Evolutionary conservation across 1,140 invertebrate species (phyloP), one percentile per base, ranked within the genome.

Genomic region (Drosophila azteca): DNA sequence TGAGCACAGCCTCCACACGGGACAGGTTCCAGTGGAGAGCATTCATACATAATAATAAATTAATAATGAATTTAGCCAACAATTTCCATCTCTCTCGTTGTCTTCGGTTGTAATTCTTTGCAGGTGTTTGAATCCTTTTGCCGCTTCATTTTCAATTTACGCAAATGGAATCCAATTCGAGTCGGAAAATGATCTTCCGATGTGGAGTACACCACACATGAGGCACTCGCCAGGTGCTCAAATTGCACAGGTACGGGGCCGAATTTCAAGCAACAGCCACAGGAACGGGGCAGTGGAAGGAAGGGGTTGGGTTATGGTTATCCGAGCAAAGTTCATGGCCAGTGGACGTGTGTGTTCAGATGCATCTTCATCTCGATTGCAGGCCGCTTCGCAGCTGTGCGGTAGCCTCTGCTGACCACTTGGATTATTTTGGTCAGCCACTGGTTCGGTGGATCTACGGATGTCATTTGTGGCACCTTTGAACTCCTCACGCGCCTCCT

Each of bases 301-400:
- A 65, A 72, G 70, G 77, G 82, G 83, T 87, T 88, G 77, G 82
- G 83, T 87, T 88, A 87, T 71, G 82, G 83, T 87, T 88, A 87
- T 71, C 63, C 82, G 83, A 70, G 70, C 83, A 87, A 64, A 87
- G 83, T 88, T 87, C 83, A 82, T 71, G 83, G 79, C 71, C 75
- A 53, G 57, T 58, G 55, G 54, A 77, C 79, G 79, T 88, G 83
- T 76, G 75, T 67, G 63, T 43, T 70, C 53, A 43, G 65, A 54
- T 52, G 62, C 62, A 66, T 66, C 72, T 59, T 24, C 45, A 69
- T 67, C 55, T 44, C 60, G 49, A 57, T 57, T 51, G 57, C 43
- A 53, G 49, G 57, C 59, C 63, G 43, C 24, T 29, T 8, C 52
- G 64, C 71, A 76, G 62, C 71, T 76, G 72, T 45, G 72, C 63